Percentiles rank a stretch among this genome's conserved stretches.
Conservation (phyloP, 2,888 invertebrate genomes). For the Microctonus aethiopoides region DNA sequence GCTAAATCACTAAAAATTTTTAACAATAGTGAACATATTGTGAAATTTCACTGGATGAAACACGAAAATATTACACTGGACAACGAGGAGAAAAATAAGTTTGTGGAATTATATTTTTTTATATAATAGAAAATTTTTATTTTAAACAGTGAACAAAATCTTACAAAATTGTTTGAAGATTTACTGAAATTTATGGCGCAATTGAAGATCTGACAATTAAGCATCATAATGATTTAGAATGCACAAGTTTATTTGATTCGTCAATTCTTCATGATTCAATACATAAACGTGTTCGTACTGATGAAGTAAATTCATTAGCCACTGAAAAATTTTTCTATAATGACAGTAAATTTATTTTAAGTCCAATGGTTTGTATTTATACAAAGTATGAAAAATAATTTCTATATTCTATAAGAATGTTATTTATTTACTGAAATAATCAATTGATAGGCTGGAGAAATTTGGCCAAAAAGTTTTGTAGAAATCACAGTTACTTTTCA, state of each 20-base stretch:
- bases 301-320: constrained; percentile 61
- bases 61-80: constrained; percentile 66
- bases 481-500: constrained; percentile 71
- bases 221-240: constrained; percentile 45
- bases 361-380: constrained; percentile 67
- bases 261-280: constrained; percentile 54
- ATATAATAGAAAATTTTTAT: background rate
- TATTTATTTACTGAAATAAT: background rate
- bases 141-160: background rate
- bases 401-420: background rate
- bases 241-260: constrained; percentile 49
- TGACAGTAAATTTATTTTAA: constrained; percentile 67
- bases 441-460: constrained; percentile 69
- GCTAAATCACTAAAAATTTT: constrained; percentile 69
- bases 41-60: constrained; percentile 73
- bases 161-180: constrained; percentile 46
- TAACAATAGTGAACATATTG: constrained; percentile 70
- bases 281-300: constrained; percentile 65
- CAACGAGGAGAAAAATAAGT: constrained; percentile 59
- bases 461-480: constrained; percentile 71
- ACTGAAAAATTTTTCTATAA: constrained; percentile 59
- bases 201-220: constrained; percentile 44
- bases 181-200: constrained; percentile 40
- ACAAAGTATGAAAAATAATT: background rate
- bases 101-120: constrained; percentile 6